Conservation (phyloP, 2,113 vertebrate species). For the Uria aalge region DNA sequence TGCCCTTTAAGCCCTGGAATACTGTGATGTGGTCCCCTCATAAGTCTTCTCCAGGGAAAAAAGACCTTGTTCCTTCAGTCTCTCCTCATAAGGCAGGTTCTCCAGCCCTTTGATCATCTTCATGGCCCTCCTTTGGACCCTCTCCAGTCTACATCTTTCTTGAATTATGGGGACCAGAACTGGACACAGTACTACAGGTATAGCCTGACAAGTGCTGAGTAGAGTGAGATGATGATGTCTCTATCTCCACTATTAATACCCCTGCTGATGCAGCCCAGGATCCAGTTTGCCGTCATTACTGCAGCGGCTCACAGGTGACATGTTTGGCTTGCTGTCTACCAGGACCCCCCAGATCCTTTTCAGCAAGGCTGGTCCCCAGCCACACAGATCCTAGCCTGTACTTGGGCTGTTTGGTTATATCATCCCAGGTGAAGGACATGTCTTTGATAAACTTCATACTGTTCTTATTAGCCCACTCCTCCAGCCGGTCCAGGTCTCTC, state of each 20-base stretch:
- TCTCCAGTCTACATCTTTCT: rapidly evolving
- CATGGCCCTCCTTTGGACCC: background rate
- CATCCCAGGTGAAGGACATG: background rate
- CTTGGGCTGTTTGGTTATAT: background rate
- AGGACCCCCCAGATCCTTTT: rapidly evolving
- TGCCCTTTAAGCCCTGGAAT: background rate
- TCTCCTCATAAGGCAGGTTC: background rate
- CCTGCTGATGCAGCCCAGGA: background rate
- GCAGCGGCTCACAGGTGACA: background rate
- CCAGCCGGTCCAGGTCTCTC: background rate
- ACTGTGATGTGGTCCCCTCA: background rate
- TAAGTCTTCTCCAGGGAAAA: background rate
- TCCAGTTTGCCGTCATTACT: background rate
- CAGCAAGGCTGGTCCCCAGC: background rate
- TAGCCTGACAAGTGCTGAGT: background rate
- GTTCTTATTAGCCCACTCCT: background rate
- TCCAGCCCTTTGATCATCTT: background rate
- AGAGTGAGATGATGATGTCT: background rate
- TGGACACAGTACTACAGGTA: rapidly evolving
- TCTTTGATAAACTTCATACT: background rate
- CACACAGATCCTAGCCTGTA: background rate
- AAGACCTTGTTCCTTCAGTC: background rate
- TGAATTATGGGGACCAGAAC: background rate
- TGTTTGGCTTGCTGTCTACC: background rate
- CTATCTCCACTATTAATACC: background rate